phyloP scores from a whole-genome alignment of 1,140 invertebrate species.

The Aphaenogaster rudis region DNA sequence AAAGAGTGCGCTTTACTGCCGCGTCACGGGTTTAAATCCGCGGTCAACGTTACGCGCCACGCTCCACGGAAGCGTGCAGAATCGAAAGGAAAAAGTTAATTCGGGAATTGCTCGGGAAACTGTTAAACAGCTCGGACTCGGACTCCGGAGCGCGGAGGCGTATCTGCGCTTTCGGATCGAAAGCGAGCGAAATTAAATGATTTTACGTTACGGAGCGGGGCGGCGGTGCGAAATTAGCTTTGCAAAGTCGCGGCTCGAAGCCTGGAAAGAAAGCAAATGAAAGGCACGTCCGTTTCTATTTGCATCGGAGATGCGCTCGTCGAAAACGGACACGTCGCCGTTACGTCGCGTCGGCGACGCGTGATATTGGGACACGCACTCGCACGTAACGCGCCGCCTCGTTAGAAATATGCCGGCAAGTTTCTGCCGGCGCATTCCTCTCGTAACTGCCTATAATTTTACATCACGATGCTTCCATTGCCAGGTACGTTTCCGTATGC shows the following conservation, averaged over 20 bases:
- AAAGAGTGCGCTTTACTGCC: constrained; percentile 48
- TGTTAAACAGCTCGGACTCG: not conserved
- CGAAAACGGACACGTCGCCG: not conserved
- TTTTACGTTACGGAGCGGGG: not conserved
- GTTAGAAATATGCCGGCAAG: not conserved
- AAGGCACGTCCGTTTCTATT: not conserved
- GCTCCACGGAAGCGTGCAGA: constrained; percentile 19
- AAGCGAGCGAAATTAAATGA: not conserved
- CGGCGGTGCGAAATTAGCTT: not conserved
- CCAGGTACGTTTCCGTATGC: constrained; percentile 55
- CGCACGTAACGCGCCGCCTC: not conserved
- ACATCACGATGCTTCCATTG: constrained; percentile 43
- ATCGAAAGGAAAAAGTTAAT: constrained; percentile 5
- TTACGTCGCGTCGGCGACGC: not conserved
- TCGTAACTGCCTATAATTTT: not conserved
- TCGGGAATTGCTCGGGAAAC: not conserved
- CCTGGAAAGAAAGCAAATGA: not conserved
- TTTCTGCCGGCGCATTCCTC: constrained; percentile 14
- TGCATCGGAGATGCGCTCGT: not conserved
- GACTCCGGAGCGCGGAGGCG: not conserved
- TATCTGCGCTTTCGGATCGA: not conserved
- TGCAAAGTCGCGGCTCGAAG: not conserved
- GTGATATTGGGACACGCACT: not conserved
- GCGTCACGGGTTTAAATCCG: constrained; percentile 21
- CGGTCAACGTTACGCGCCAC: constrained; percentile 19